Percentiles rank a stretch among this genome's conserved stretches.
phyloP scores from a whole-genome alignment of 2,888 invertebrate genomes.

The Formica aserva region DNA sequence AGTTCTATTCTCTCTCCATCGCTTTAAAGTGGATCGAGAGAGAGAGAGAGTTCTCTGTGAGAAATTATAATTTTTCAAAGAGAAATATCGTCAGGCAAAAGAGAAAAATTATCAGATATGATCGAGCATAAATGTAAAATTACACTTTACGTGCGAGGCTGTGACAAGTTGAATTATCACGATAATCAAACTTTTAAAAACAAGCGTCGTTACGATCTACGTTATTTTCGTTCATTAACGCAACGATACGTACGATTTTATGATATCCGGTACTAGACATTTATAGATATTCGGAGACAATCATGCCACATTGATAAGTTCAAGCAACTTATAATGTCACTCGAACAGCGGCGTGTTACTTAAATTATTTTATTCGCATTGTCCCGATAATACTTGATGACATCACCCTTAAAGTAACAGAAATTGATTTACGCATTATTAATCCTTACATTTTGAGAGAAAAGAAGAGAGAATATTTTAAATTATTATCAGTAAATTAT shows the following conservation, averaged over 20 bases:
- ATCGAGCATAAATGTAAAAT: background rate
- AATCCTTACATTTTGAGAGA: background rate
- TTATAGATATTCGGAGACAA: slow-evolving; percentile 16
- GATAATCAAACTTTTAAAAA: slow-evolving; percentile 9
- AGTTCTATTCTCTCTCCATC: background rate
- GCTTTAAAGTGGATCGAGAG: background rate
- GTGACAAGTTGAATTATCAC: slow-evolving; percentile 18
- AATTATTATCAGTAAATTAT: background rate
- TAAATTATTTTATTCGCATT: background rate
- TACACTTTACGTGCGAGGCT: background rate
- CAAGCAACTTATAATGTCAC: background rate
- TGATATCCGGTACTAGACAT: background rate
- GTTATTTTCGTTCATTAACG: slow-evolving; percentile 34
- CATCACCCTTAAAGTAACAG: background rate
- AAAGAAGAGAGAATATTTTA: background rate
- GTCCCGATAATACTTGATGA: background rate
- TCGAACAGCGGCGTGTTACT: background rate
- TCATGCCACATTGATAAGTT: background rate
- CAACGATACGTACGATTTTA: slow-evolving; percentile 3
- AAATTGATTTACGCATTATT: too few relatives aligned
- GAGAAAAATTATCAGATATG: background rate
- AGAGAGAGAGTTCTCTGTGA: background rate
- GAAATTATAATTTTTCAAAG: slow-evolving; percentile 7
- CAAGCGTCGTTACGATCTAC: background rate
- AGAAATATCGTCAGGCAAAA: background rate